A percentile compares a stretch with the other conserved stretches of the same genome.
These are phyloP conservation scores for Blera fallax DNA, from an alignment of 2,888 invertebrate genomes.

Conservation along the genomic window DNA sequence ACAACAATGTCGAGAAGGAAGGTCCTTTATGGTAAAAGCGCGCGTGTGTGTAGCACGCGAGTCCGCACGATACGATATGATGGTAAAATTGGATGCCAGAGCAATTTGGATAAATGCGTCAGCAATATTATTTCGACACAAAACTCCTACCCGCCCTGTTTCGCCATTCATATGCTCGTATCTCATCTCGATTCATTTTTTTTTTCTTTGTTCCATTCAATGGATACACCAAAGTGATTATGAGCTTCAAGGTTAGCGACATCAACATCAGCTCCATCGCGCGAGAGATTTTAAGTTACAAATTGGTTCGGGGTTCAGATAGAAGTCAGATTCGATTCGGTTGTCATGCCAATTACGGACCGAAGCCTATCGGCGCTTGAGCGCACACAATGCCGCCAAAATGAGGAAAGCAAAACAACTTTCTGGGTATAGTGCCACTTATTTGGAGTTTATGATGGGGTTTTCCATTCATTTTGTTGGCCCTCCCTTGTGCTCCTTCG, in stretches of 20 bases:
- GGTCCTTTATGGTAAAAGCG: slow-evolving; percentile 6
- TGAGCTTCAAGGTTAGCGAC: slow-evolving; percentile 33
- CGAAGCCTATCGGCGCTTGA: slow-evolving; percentile 30
- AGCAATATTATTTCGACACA: slow-evolving; percentile 38
- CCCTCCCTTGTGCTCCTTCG: neutral
- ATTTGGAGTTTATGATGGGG: slow-evolving; percentile 40
- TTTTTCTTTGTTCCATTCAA: neutral
- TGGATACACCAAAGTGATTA: slow-evolving; percentile 46
- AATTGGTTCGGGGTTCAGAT: slow-evolving; percentile 51
- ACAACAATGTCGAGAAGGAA: neutral
- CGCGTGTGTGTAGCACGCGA: slow-evolving; percentile 28
- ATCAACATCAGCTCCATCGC: slow-evolving; percentile 41
- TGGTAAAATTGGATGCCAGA: slow-evolving; percentile 53
- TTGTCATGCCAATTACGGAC: slow-evolving; percentile 65
- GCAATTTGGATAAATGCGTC: slow-evolving; percentile 61
- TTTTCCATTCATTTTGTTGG: slow-evolving; percentile 31
- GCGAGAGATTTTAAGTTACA: slow-evolving; percentile 56
- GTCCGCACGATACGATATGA: slow-evolving; percentile 25
- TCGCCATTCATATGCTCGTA: neutral
- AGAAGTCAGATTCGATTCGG: slow-evolving; percentile 33
- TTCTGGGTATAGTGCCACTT: slow-evolving; percentile 19
- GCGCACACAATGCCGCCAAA: neutral
- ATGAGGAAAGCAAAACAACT: slow-evolving; percentile 37
- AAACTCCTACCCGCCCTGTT: neutral
- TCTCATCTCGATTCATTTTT: slow-evolving; percentile 7